Conservation (phyloP, 2,888 invertebrate species). For the Homarus gammarus region DNA sequence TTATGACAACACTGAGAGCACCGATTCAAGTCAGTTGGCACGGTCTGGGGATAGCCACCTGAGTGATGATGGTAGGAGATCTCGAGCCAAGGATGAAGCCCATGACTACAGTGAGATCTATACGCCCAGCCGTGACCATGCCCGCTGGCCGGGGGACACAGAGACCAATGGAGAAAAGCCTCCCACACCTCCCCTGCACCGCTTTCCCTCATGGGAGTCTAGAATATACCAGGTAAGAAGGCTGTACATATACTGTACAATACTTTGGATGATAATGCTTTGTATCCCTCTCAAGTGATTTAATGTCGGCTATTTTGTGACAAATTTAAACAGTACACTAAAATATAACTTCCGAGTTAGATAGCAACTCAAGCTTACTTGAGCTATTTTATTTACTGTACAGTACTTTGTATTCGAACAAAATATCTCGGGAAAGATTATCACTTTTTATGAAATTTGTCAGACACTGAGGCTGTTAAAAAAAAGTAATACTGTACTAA, state of each 20-base stretch:
- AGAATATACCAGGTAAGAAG: constrained; percentile 91
- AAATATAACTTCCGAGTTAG: too few relatives aligned
- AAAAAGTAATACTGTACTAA: too few relatives aligned
- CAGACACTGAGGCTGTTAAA: too few relatives aligned
- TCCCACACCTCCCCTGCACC: constrained; percentile 93
- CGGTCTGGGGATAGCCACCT: constrained; percentile 76
- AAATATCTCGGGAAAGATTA: too few relatives aligned
- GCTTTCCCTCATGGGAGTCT: constrained; percentile 97
- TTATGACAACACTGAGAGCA: constrained; percentile 60
- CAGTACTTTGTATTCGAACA: too few relatives aligned
- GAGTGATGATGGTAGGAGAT: constrained; percentile 68
- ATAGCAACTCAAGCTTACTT: too few relatives aligned
- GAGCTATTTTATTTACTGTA: too few relatives aligned
- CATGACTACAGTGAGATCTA: constrained; percentile 97
- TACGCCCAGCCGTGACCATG: constrained; percentile 90
- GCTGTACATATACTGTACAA: background rate
- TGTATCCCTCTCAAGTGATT: too few relatives aligned
- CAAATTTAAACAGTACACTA: too few relatives aligned
- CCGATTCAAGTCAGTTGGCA: constrained; percentile 61
- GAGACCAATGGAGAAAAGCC: constrained; percentile 81
- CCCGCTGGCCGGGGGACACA: constrained; percentile 73
- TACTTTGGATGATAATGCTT: too few relatives aligned
- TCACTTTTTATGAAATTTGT: too few relatives aligned
- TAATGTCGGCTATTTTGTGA: too few relatives aligned
- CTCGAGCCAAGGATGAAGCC: constrained; percentile 78